Base-by-base conservation (phyloP, 2,113 vertebrate species). In the Cebidichthys violaceus region DNA sequence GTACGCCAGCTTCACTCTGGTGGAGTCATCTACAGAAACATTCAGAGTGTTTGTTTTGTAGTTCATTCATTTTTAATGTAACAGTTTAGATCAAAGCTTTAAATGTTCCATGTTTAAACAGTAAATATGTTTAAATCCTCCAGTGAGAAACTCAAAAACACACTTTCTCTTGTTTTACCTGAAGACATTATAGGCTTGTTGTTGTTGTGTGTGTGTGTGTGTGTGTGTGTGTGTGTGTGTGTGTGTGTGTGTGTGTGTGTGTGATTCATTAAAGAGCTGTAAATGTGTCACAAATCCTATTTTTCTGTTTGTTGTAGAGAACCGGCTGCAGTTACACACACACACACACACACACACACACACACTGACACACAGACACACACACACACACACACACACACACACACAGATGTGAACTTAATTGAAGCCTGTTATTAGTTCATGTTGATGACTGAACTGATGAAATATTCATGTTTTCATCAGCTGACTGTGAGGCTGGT, bases 1-100 rank as follows among this genome's bases (percentile, higher is more conserved):
- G 39, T 96, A 97, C 33, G 97, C 96, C 86, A 99, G 95, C 92
- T 98, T 99, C 80, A 99, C 97, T 89, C 98, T 94, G 17, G 97
- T 97, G 2, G 96, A 94, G 86, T 99, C 98, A 85, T 98, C 98
- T 99, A 77, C 24, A 91, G 64, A 33, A 13, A 24, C 41, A 18
- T 59, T 10, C 9, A 14, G 5, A 14, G 13, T 1, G 4, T 45
- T 45, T 17, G 43, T 45, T 13, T n/a, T n/a, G n/a, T n/a, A n/a
- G n/a, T n/a, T n/a, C n/a, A n/a, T n/a, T n/a, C n/a, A n/a, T n/a
- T n/a, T 17, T 45, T 43, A 43, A 13, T 43, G 41, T 43, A 3
- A 45, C 15, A 45, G 43, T 45, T 45, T 45, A 45, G 39, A 41
- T 41, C 39, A 41, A 41, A 41, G 10, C 1, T 11, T 41, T 2